Evolutionary conservation across 2,113 vertebrate species (phyloP), one percentile per base, ranked within the genome.

Genomic region (Sinocyclocheilus anshuiensis): DNA sequence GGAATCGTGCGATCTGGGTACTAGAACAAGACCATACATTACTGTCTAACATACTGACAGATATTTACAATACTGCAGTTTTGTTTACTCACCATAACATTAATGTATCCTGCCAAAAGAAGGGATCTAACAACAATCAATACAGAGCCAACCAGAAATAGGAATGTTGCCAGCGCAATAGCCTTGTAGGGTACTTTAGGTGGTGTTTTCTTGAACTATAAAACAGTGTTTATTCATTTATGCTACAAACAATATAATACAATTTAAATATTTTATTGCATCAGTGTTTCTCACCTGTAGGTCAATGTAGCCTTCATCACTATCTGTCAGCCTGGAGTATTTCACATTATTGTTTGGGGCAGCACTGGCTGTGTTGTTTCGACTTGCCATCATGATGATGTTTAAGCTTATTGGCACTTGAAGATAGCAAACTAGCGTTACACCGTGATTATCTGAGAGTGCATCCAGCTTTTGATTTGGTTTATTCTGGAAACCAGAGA

Each of bases 111-210:
- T 0, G 97, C 91, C 53, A 98, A 91, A 63, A 99, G 96, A 76
- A 99, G 97, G 4, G 96, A 95, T 0, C 97, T 97, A 1, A 98
- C 96, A 91, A 96, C 91, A 10, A 99, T 98, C 87, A 99, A 94
- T 55, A 98, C 92, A 85, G 97, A 96, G 59, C 98, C 98, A 0
- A 98, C 95, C 93, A 98, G 86, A 91, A 99, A 99, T 79, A 99
- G 95, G 90, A 99, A 96, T 0, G 95, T 78, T 1, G 98, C 98
- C 86, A 99, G 94, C 0, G 96, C 97, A 1, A 99, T 98, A 0
- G 98, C 98, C 92, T 97, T 99, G 92, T 99, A 99, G 0, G 98
- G 98, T 76, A 99, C 94, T 93, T 97, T 98, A 15, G 98, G 97
- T 0, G 97, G 97, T 77, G 95, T 98, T 91, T 94, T 99, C 95